A percentile compares a stretch with the other conserved stretches of the same genome.
Conservation (phyloP, 2,888 invertebrate genomes). For the Phyllotreta striolata region DNA sequence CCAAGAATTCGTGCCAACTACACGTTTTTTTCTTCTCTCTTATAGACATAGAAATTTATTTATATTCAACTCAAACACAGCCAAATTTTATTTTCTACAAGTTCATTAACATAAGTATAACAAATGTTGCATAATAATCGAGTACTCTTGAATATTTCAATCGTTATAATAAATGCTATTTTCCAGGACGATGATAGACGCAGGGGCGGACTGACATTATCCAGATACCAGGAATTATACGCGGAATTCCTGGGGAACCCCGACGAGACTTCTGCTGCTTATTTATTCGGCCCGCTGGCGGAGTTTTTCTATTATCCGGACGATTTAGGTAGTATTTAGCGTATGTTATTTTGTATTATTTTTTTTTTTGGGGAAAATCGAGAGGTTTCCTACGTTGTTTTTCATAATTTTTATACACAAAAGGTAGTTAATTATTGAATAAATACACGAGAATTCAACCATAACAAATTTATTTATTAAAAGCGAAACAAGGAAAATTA, state of each 20-base stretch:
- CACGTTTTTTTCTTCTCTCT: constrained; percentile 15
- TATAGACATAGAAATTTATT: constrained; percentile 10
- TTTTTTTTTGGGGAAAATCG: neutral
- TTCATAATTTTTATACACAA: no score
- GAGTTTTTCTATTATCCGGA: constrained; percentile 56
- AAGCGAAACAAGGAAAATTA: no score
- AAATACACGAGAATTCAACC: neutral
- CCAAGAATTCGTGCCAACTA: constrained; percentile 24
- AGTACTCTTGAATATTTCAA: neutral
- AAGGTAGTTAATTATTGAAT: neutral
- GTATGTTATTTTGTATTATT: neutral
- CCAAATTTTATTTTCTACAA: no score
- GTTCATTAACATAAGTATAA: no score
- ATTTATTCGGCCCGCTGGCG: constrained; percentile 80
- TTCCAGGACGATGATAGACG: constrained; percentile 83
- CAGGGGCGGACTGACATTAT: constrained; percentile 78
- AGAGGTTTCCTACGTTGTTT: no score
- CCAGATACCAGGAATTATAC: constrained; percentile 84
- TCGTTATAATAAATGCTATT: constrained; percentile 28
- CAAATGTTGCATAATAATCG: neutral
- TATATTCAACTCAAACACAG: constrained; percentile 5
- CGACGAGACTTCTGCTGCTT: constrained; percentile 75
- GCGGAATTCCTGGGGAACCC: constrained; percentile 83
- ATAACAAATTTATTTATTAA: no score
- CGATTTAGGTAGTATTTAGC: neutral